Percentiles rank a stretch among this genome's conserved stretches.
These are phyloP conservation scores for Pediacus dermestoides DNA, from an alignment of 2,888 invertebrate genomes.

Conservation along the genomic window DNA sequence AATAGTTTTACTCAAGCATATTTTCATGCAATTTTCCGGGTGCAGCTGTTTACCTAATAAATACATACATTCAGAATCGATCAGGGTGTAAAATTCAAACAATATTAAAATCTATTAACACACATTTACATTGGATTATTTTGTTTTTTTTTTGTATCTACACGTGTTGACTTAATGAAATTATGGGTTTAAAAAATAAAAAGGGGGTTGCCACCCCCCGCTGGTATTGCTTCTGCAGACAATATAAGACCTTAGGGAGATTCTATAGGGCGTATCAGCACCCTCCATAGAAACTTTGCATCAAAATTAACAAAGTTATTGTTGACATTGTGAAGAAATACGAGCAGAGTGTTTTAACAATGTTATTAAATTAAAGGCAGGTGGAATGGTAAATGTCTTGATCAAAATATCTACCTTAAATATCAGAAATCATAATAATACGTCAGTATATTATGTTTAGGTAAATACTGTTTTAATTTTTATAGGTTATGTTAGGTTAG, in stretches of 20 bases:
- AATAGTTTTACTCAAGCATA: conserved; percentile 1
- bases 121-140: too few relatives aligned
- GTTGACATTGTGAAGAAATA: conserved; percentile 33
- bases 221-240: conserved; percentile 2
- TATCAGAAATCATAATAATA: too few relatives aligned
- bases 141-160: too few relatives aligned
- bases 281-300: conserved; percentile 28
- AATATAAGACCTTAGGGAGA: conserved; percentile 25
- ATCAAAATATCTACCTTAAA: too few relatives aligned
- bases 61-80: too few relatives aligned
- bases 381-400: too few relatives aligned
- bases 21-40: conserved; percentile 1
- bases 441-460: too few relatives aligned
- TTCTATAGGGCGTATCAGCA: conserved; percentile 17
- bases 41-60: too few relatives aligned
- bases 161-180: conserved; percentile 24
- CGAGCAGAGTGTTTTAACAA: conserved; percentile 31
- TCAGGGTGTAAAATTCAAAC: too few relatives aligned
- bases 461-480: too few relatives aligned
- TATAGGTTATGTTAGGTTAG: too few relatives aligned
- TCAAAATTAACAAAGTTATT: conserved; percentile 35
- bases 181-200: conserved; percentile 19
- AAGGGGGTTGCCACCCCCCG: conserved; percentile 18
- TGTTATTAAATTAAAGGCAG: conserved; percentile 31
- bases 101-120: too few relatives aligned